phyloP scores from a whole-genome alignment of 2,888 invertebrate genomes.

The Eristalis pertinax region DNA sequence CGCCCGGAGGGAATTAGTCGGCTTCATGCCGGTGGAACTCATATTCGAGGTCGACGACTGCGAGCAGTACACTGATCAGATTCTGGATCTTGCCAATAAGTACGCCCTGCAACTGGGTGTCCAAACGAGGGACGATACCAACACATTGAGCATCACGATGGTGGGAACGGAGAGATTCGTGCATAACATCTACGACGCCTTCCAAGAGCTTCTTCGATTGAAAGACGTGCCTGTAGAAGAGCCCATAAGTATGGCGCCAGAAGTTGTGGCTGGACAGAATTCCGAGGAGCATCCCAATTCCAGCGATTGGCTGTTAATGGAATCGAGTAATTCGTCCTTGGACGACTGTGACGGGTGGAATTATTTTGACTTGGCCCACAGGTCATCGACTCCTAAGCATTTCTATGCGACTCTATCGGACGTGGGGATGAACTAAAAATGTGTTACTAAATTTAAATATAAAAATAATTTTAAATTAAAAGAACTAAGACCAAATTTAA shows the following conservation, averaged over 20 bases:
- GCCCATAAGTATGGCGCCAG: not conserved
- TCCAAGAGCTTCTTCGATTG: constrained; percentile 86
- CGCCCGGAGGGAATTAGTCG: constrained; percentile 94
- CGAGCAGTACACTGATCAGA: constrained; percentile 84
- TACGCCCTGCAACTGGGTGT: constrained; percentile 93
- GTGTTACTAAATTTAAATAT: too few relatives aligned
- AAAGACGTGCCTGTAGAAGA: not conserved
- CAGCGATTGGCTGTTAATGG: not conserved
- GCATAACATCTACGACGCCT: constrained; percentile 93
- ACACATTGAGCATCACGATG: constrained; percentile 92
- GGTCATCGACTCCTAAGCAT: not conserved
- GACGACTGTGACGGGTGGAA: not conserved
- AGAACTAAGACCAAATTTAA: too few relatives aligned
- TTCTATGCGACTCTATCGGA: not conserved
- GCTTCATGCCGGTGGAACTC: constrained; percentile 93
- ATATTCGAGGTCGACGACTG: constrained; percentile 97
- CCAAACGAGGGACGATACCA: constrained; percentile 93
- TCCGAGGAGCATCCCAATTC: not conserved
- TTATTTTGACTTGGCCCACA: not conserved
- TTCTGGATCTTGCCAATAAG: constrained; percentile 87
- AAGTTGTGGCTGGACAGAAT: not conserved
- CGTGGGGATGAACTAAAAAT: too few relatives aligned
- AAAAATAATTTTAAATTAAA: too few relatives aligned
- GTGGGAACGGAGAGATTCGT: constrained; percentile 95
- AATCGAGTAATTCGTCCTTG: not conserved